phyloP scores from a whole-genome alignment of 1,140 invertebrate species.

The Drosophila melanogaster region Release_6_plus_ISO1_MT NC_004354.4:16492001-16492500 shows the following conservation, averaged over 20 bases:
- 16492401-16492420: constrained; percentile 31
- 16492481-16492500: constrained; percentile 98
- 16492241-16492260: constrained; percentile 8
- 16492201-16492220: constrained; percentile 22
- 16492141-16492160: constrained; percentile 11
- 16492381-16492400: constrained; percentile 51
- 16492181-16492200: constrained; percentile 15
- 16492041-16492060: background rate
- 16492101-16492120: background rate
- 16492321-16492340: constrained; percentile 54
- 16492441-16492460: constrained; percentile 94
- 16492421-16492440: constrained; percentile 6
- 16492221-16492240: constrained; percentile 3
- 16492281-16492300: constrained; percentile 12
- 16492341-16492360: constrained; percentile 56
- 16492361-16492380: constrained; percentile 69
- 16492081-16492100: background rate
- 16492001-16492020: constrained; percentile 25
- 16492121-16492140: constrained; percentile 37
- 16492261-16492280: constrained; percentile 61
- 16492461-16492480: constrained; percentile 93
- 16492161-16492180: constrained; percentile 20
- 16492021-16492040: constrained; percentile 1
- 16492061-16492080: constrained; percentile 19
- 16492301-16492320: constrained; percentile 64